Evolutionary conservation across 2,888 invertebrate genomes (phyloP).

Genomic region (Andrena praecox): DNA sequence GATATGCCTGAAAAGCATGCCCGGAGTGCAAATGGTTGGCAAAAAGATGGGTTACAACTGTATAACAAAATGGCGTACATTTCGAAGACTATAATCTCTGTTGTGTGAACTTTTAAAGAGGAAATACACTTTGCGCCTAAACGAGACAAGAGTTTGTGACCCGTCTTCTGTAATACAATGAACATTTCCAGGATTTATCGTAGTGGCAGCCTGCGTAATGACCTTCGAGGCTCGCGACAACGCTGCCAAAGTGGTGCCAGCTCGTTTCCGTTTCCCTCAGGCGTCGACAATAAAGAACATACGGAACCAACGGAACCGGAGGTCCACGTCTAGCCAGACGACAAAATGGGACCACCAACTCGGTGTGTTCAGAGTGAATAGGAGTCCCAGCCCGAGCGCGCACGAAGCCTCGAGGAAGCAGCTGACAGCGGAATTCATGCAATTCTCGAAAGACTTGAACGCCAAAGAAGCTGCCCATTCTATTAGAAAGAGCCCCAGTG

Average conservation of each 20-base stretch:
- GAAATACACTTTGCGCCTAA: background rate
- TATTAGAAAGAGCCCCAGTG: slow-evolving; percentile 87
- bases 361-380: slow-evolving; percentile 87
- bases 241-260: slow-evolving; percentile 96
- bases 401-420: slow-evolving; percentile 80
- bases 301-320: slow-evolving; percentile 83
- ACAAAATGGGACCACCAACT: slow-evolving; percentile 89
- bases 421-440: slow-evolving; percentile 82
- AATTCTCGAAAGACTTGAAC: slow-evolving; percentile 81
- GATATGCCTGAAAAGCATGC: no score
- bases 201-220: slow-evolving; percentile 99
- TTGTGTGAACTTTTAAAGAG: background rate
- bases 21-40: no score
- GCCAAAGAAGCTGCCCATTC: slow-evolving; percentile 78
- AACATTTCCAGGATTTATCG: slow-evolving; percentile 91
- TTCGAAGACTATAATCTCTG: no score
- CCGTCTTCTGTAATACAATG: background rate
- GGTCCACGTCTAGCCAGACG: slow-evolving; percentile 86
- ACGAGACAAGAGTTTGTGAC: background rate
- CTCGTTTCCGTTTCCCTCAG: slow-evolving; percentile 86
- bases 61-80: no score
- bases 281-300: slow-evolving; percentile 76
- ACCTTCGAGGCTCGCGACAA: slow-evolving; percentile 99
- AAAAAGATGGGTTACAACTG: no score
- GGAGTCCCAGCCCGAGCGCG: slow-evolving; percentile 86